Base-by-base conservation (phyloP, 2,888 invertebrate genomes). In the Macaria liturata region DNA sequence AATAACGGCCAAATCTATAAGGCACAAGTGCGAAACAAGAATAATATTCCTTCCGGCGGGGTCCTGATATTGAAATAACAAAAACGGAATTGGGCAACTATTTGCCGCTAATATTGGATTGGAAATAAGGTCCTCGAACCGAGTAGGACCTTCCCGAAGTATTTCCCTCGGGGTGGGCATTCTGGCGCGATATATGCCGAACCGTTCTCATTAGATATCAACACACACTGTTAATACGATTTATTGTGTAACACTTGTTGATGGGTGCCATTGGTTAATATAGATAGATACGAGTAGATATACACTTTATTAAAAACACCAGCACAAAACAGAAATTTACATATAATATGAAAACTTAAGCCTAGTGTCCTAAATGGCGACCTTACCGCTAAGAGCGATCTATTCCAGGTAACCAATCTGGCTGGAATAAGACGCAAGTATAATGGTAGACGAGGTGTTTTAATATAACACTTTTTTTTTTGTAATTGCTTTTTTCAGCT, bases 191-290 rank as follows among this genome's bases (percentile, higher is more conserved):
- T 73, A 70, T 69, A 68, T 71, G 75, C 74, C 71, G 70, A 65
- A 75, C 76, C 72, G 70, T 72, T 76, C 70, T 73, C 74, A 76
- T 79, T 77, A 76, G 70, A 66, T 71, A 67, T 68, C 68, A 65
- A 58, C 67, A 67, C 71, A 70, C 66, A 37, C 9, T 42, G 42
- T 42, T 42, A 42, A n/a, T 42, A 4, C 4, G 42, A 42, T 42
- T 8, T 42, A 42, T 42, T 42, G 42, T 42, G n/a, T 4, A 8
- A 8, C 42, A 42, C n/a, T 42, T 42, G 42, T 4, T 9, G 8
- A 42, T 42, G 20, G 20, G 20, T 20, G 20, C 20, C 20, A 20
- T 20, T 20, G 20, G 20, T 20, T n/a, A n/a, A n/a, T n/a, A n/a
- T n/a, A n/a, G n/a, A n/a, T n/a, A n/a, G n/a, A n/a, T n/a, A n/a